Conservation (phyloP, 2,113 vertebrate species). For the Delphinus delphis region DNA sequence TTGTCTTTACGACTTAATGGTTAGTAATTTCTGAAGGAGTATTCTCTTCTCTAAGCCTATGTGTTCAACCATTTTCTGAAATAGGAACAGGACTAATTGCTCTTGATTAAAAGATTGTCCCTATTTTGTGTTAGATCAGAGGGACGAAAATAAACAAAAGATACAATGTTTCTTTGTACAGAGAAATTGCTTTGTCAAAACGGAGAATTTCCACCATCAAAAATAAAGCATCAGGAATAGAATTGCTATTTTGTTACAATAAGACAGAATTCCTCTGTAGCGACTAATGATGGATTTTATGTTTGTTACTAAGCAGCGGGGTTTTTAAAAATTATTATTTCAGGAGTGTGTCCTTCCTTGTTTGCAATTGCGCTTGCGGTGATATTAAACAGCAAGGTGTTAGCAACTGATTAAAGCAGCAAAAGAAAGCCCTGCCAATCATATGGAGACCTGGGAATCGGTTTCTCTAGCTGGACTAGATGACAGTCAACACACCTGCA, state of each 20-base stretch:
- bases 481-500: constrained; percentile 87
- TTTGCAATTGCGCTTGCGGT: constrained; percentile 32
- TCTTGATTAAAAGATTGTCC: not conserved
- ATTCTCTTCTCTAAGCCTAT: not conserved
- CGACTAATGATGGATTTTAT: not conserved
- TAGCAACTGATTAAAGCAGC: constrained; percentile 74
- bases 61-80: not conserved
- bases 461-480: constrained; percentile 51
- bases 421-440: constrained; percentile 50
- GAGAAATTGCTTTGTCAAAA: constrained; percentile 32
- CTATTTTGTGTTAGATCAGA: constrained; percentile 5
- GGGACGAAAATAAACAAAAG: constrained; percentile 53
- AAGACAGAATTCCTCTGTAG: constrained; percentile 57
- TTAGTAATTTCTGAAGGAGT: not conserved
- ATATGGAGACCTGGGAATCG: not conserved
- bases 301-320: constrained; percentile 46
- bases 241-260: constrained; percentile 26
- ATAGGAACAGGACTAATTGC: not conserved
- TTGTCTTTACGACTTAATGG: constrained; percentile 33
- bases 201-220: not conserved
- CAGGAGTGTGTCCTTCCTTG: not conserved
- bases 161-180: constrained; percentile 43
- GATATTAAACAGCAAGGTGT: constrained; percentile 63
- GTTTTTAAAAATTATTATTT: constrained; percentile 8
- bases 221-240: not conserved